These are phyloP conservation scores for Thamnaconus septentrionalis DNA, from an alignment of 2,113 vertebrate genomes.

Conservation along the genomic window DNA sequence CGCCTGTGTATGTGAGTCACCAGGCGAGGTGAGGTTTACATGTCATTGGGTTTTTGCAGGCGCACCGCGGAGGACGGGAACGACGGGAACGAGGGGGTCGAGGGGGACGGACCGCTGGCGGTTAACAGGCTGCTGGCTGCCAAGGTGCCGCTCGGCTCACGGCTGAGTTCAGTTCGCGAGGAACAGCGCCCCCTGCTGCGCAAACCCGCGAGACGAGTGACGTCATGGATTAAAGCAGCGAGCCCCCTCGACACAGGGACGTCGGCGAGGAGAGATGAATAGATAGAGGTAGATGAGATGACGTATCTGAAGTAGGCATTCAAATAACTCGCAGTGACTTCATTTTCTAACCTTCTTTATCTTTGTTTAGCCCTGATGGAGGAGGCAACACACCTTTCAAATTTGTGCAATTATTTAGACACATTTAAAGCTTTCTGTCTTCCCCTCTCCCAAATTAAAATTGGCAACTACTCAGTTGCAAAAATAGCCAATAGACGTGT, in stretches of 20 bases:
- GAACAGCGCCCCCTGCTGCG: conserved; percentile 71
- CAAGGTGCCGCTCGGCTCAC: not conserved
- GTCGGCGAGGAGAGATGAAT: not conserved
- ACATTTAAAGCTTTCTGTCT: too few species aligned
- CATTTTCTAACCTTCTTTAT: too few species aligned
- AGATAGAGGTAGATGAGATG: not conserved
- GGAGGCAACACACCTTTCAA: too few species aligned
- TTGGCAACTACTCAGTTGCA: too few species aligned
- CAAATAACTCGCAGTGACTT: too few species aligned
- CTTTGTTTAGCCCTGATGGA: too few species aligned
- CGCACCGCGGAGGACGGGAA: conserved; percentile 21
- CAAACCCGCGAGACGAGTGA: conserved; percentile 58
- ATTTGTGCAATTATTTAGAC: too few species aligned
- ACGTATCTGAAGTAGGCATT: too few species aligned
- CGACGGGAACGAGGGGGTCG: too few species aligned
- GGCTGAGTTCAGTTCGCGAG: conserved; percentile 20
- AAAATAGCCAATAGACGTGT: too few species aligned
- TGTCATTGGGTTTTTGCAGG: conserved; percentile 36
- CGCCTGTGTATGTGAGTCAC: conserved; percentile 8
- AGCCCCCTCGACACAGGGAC: not conserved
- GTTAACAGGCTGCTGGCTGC: conserved; percentile 36
- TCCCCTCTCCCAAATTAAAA: too few species aligned
- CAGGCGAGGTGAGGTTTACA: not conserved
- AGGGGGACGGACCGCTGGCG: conserved; percentile 31
- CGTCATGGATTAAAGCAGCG: conserved; percentile 60